Percentiles rank a stretch among this genome's conserved stretches.
Conservation (phyloP, 2,797 vertebrate species). For the Dipus sagitta region DNA sequence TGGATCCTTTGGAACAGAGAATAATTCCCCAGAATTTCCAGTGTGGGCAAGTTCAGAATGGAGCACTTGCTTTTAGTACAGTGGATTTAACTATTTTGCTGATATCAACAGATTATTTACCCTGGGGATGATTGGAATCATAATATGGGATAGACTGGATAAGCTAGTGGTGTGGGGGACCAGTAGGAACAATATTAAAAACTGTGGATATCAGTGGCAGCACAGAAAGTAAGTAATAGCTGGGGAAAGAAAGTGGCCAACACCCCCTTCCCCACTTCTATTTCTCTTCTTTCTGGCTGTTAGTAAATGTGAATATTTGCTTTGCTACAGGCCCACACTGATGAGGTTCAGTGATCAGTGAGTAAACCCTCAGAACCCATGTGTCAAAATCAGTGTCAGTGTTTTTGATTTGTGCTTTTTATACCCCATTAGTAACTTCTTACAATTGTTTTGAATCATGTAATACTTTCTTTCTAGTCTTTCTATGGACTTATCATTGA, state of each 20-base stretch:
- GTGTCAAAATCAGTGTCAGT: background rate
- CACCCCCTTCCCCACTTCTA: background rate
- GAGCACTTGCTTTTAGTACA: background rate
- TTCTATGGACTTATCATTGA: too few species aligned
- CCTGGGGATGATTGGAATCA: background rate
- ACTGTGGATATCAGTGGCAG: background rate
- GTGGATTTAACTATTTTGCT: conserved; percentile 5
- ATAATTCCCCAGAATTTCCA: background rate
- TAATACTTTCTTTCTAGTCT: background rate
- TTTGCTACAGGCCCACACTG: background rate
- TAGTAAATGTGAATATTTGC: too few species aligned
- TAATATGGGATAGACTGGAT: background rate
- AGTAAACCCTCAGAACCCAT: background rate
- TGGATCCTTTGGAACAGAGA: background rate
- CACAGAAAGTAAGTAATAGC: too few species aligned
- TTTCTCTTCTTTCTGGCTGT: background rate
- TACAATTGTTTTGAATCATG: background rate
- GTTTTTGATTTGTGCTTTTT: background rate
- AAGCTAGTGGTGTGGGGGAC: background rate
- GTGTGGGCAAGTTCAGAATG: background rate
- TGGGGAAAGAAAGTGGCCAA: too few species aligned
- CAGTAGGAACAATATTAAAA: background rate
- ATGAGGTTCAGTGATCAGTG: background rate
- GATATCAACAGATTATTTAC: background rate
- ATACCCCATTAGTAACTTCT: background rate